phyloP scores from a whole-genome alignment of 92 coral and sea anemone species.

The Phenganax subtilis region DNA sequence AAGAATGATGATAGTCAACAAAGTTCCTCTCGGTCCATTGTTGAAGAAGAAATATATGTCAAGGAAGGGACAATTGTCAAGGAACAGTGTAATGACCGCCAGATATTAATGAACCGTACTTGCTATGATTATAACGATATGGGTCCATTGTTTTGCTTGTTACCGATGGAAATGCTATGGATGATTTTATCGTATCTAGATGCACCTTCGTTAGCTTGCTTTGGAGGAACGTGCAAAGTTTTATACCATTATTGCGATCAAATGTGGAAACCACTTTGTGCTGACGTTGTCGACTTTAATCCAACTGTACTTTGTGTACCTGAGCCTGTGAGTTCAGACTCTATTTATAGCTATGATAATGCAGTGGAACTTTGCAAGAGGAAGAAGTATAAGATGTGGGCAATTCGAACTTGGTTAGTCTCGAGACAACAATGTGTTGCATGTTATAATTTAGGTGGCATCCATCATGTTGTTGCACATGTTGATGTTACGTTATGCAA shows the following conservation, averaged over 20 bases:
- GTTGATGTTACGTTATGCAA: slow-evolving; percentile 91
- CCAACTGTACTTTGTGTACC: slow-evolving; percentile 86
- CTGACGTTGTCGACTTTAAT: slow-evolving; percentile 49
- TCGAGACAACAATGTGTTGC: slow-evolving; percentile 92
- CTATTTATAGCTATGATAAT: slow-evolving; percentile 75
- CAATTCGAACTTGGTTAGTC: slow-evolving; percentile 78
- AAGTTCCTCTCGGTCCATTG: slow-evolving; percentile 65
- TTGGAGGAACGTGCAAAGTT: slow-evolving; percentile 80
- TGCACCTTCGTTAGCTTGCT: slow-evolving; percentile 81
- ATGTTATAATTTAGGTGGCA: slow-evolving; percentile 69
- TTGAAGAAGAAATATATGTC: slow-evolving; percentile 31
- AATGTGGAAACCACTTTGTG: slow-evolving; percentile 80
- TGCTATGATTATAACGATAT: slow-evolving; percentile 58
- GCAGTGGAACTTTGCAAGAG: slow-evolving; percentile 72
- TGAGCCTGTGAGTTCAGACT: slow-evolving; percentile 61
- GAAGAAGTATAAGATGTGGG: slow-evolving; percentile 77
- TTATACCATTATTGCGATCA: slow-evolving; percentile 59
- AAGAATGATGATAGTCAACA: slow-evolving; percentile 42
- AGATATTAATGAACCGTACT: not conserved
- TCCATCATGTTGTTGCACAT: slow-evolving; percentile 80
- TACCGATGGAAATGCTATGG: slow-evolving; percentile 89
- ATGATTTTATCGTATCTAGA: slow-evolving; percentile 70
- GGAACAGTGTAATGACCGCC: not conserved
- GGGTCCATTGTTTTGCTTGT: slow-evolving; percentile 71
- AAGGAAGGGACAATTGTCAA: too few species aligned